Conservation (phyloP, 2,888 invertebrate species). For the Dexiosoma caninum region DNA sequence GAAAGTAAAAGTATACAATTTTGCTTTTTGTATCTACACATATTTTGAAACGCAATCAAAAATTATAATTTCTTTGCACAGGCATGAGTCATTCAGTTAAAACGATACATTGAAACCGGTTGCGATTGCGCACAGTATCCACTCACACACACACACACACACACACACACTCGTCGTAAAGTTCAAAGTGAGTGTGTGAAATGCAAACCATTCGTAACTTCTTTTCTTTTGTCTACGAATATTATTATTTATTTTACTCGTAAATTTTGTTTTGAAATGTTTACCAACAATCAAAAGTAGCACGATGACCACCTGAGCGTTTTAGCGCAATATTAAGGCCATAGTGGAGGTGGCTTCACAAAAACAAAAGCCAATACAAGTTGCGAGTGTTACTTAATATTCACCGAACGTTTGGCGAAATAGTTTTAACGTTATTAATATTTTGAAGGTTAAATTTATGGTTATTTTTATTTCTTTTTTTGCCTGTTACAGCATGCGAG, state of each 20-base stretch:
- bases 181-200: not conserved
- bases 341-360: slow-evolving; percentile 39
- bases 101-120: slow-evolving; percentile 36
- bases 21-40: not conserved
- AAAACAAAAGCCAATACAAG: slow-evolving; percentile 2
- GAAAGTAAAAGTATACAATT: slow-evolving; percentile 74
- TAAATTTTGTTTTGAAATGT: slow-evolving; percentile 48
- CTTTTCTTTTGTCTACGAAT: slow-evolving; percentile 45
- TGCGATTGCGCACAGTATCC: slow-evolving; percentile 47
- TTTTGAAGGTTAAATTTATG: slow-evolving; percentile 54
- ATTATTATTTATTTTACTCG: slow-evolving; percentile 26
- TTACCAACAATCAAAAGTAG: slow-evolving; percentile 66
- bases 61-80: slow-evolving; percentile 38
- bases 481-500: slow-evolving; percentile 67
- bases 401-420: slow-evolving; percentile 46
- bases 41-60: slow-evolving; percentile 2
- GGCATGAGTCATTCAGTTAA: slow-evolving; percentile 35
- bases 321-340: slow-evolving; percentile 56
- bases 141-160: too few species aligned
- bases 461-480: slow-evolving; percentile 39
- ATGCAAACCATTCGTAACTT: not conserved
- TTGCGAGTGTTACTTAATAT: slow-evolving; percentile 55
- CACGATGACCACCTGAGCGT: slow-evolving; percentile 72
- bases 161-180: too few species aligned
- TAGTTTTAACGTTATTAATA: not conserved